These are phyloP conservation scores for Nymphalis urticae DNA, from an alignment of 2,888 invertebrate genomes.

Conservation along the genomic window DNA sequence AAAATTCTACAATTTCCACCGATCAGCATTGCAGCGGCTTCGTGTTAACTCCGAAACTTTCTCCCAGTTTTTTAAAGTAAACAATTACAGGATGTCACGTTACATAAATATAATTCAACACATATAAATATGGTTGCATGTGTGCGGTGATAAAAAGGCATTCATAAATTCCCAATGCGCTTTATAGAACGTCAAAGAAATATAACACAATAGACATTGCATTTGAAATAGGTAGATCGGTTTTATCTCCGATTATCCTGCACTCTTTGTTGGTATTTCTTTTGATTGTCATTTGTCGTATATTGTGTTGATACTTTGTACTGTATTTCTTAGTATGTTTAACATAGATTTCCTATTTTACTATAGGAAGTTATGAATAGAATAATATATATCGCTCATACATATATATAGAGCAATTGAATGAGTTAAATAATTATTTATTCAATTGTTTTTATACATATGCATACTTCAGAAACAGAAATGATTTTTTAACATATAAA, in stretches of 20 bases:
- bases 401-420: too few species aligned
- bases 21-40: too few species aligned
- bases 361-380: too few species aligned
- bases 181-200: slow-evolving; percentile 36
- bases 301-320: neutral
- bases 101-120: neutral
- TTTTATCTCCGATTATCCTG: slow-evolving; percentile 22
- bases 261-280: slow-evolving; percentile 1
- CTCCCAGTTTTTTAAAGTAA: too few species aligned
- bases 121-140: neutral
- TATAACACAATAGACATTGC: slow-evolving; percentile 32
- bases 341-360: too few species aligned
- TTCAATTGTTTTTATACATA: too few species aligned
- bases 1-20: too few species aligned
- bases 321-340: neutral
- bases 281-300: slow-evolving; percentile 15
- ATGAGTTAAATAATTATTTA: too few species aligned
- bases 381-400: too few species aligned
- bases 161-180: slow-evolving; percentile 32
- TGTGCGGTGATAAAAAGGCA: slow-evolving; percentile 17
- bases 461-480: too few species aligned
- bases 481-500: too few species aligned
- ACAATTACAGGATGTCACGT: neutral
- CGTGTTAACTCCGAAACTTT: too few species aligned
- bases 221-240: slow-evolving; percentile 29